Conservation (phyloP, 1,140 invertebrate species). For the Drosophila subobscura region DNA sequence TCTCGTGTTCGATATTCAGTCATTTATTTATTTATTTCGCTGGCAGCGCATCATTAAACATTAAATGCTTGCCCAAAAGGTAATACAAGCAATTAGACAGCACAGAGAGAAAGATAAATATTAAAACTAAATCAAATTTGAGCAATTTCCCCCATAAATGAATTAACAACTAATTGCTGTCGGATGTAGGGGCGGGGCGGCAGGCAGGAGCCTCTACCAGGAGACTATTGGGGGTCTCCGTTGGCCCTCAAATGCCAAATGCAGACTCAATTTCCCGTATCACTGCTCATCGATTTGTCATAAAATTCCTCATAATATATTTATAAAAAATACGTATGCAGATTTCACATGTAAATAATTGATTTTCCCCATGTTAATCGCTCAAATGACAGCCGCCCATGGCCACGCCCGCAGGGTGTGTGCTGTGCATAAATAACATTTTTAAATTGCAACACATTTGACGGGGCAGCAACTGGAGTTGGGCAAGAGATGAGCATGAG, state of each 20-base stretch:
- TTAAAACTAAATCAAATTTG: conserved; percentile 40
- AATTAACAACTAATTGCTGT: conserved; percentile 47
- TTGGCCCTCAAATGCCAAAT: conserved; percentile 31
- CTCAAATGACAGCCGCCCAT: too few relatives aligned
- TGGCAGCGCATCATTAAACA: conserved; percentile 43
- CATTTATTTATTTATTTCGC: conserved; percentile 37
- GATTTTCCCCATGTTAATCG: conserved; percentile 32
- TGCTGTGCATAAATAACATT: too few relatives aligned
- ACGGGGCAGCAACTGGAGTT: too few relatives aligned
- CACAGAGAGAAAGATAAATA: conserved; percentile 4
- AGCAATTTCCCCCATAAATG: conserved; percentile 30
- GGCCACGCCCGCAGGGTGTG: too few relatives aligned
- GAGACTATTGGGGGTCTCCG: neutral
- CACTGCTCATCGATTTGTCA: conserved; percentile 20
- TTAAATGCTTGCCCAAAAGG: conserved; percentile 33
- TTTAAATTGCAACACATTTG: too few relatives aligned
- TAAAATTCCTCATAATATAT: neutral
- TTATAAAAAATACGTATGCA: neutral
- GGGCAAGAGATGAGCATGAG: too few relatives aligned
- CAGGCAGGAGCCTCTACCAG: too few relatives aligned
- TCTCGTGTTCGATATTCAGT: neutral
- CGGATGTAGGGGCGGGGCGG: conserved; percentile 12
- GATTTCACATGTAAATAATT: too few relatives aligned
- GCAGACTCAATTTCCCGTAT: conserved; percentile 40
- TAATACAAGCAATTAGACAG: conserved; percentile 34